Percentiles rank a stretch among this genome's conserved stretches.
These are phyloP conservation scores for Patella pellucida DNA, from an alignment of 2,888 invertebrate species.

Conservation along the genomic window DNA sequence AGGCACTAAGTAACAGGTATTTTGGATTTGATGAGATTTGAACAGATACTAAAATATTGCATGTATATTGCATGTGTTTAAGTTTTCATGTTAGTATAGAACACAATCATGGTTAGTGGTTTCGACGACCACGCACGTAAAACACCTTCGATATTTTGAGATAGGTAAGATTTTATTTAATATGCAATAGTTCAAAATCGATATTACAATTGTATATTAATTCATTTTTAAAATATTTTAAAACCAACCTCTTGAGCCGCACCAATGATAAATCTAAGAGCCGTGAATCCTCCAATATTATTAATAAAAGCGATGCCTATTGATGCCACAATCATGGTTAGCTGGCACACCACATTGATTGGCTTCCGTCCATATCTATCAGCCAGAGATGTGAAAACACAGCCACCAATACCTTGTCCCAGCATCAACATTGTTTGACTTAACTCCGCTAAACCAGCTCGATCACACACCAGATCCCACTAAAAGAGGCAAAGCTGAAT, in stretches of 20 bases:
- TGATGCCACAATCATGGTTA: conserved; percentile 31
- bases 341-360: conserved; percentile 38
- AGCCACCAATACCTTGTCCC: conserved; percentile 50
- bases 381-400: conserved; percentile 46
- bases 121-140: no score
- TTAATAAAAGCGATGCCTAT: conserved; percentile 40
- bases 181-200: background rate
- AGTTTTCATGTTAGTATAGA: no score
- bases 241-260: conserved; percentile 36
- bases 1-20: no score
- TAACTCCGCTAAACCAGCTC: conserved; percentile 45
- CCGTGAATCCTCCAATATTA: conserved; percentile 41
- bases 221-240: background rate
- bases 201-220: background rate
- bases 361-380: conserved; percentile 54
- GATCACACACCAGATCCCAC: conserved; percentile 53
- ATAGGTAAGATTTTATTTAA: no score
- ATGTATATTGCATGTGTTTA: no score
- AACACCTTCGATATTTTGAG: no score
- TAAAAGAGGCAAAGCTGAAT: conserved; percentile 13
- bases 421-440: conserved; percentile 50
- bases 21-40: no score
- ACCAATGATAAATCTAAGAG: conserved; percentile 44
- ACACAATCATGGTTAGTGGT: no score
- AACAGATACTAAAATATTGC: no score